These are phyloP conservation scores for Physella acuta DNA, from an alignment of 1,140 invertebrate genomes.

Conservation along the genomic window DNA sequence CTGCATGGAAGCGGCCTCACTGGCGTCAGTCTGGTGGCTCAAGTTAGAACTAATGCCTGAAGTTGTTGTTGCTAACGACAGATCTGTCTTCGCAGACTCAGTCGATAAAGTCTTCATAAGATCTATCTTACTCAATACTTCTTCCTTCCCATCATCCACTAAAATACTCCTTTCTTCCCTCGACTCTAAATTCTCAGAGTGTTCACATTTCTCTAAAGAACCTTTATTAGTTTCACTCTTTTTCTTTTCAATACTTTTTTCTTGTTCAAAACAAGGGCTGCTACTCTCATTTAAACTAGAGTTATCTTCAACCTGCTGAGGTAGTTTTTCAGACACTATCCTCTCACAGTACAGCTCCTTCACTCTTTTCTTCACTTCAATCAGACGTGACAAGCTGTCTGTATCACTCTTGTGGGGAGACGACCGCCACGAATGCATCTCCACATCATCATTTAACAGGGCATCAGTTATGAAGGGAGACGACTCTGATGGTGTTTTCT, in stretches of 20 bases:
- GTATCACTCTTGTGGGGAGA: constrained; percentile 3
- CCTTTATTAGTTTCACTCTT: background rate
- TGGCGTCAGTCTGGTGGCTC: background rate
- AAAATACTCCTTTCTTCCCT: too few species aligned
- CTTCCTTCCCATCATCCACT: too few species aligned
- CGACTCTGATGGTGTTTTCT: constrained; percentile 43
- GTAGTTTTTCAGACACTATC: background rate
- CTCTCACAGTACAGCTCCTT: constrained; percentile 27
- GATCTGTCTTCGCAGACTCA: background rate
- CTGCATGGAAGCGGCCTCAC: background rate
- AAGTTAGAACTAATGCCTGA: background rate
- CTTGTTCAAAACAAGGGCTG: background rate
- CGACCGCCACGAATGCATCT: constrained; percentile 4
- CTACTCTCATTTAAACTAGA: constrained; percentile 6
- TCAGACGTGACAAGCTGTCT: constrained; percentile 26
- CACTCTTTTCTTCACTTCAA: constrained; percentile 34
- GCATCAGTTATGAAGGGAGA: constrained; percentile 39
- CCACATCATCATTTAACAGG: constrained; percentile 15
- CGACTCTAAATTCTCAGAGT: too few species aligned
- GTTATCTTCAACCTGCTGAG: background rate
- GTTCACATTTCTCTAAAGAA: too few species aligned
- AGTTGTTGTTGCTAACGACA: background rate
- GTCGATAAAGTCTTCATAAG: background rate
- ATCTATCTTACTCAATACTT: constrained; percentile 1
- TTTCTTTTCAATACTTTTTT: background rate